phyloP scores from a whole-genome alignment of 2,888 invertebrate species.

The Acleris holmiana region DNA sequence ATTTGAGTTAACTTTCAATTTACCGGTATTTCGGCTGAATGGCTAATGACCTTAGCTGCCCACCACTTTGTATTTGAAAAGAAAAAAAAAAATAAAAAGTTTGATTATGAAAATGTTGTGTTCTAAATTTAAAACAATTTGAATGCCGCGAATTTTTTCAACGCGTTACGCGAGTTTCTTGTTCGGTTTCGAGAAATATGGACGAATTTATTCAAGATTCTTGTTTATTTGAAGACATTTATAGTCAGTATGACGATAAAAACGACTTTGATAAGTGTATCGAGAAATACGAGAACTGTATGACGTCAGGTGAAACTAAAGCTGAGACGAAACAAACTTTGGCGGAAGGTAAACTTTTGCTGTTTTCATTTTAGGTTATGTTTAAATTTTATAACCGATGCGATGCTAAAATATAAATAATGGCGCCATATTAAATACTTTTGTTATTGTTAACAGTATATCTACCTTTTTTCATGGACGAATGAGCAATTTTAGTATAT shows the following conservation, averaged over 20 bases:
- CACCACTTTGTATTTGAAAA: background rate
- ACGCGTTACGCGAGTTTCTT: slow-evolving; percentile 31
- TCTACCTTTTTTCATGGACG: no score
- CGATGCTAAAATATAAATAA: no score
- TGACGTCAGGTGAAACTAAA: slow-evolving; percentile 34
- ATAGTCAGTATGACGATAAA: slow-evolving; percentile 58
- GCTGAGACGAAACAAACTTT: slow-evolving; percentile 25
- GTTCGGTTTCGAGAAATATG: slow-evolving; percentile 44
- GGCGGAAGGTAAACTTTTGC: slow-evolving; percentile 28
- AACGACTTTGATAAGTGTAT: slow-evolving; percentile 48
- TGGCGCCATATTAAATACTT: no score
- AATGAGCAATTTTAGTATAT: no score
- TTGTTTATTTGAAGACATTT: slow-evolving; percentile 51
- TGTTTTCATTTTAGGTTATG: background rate
- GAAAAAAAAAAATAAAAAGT: slow-evolving; percentile 27
- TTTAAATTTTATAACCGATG: background rate
- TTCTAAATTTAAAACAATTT: slow-evolving; percentile 41
- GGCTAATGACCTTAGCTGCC: background rate
- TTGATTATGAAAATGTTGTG: slow-evolving; percentile 35
- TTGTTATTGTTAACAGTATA: no score
- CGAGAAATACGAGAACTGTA: slow-evolving; percentile 36
- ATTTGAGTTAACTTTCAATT: background rate
- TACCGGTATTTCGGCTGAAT: slow-evolving; percentile 10
- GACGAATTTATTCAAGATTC: slow-evolving; percentile 44
- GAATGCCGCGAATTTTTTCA: slow-evolving; percentile 8